Base-by-base conservation (phyloP, 2,888 invertebrate genomes). In the Xanthia icteritia region DNA sequence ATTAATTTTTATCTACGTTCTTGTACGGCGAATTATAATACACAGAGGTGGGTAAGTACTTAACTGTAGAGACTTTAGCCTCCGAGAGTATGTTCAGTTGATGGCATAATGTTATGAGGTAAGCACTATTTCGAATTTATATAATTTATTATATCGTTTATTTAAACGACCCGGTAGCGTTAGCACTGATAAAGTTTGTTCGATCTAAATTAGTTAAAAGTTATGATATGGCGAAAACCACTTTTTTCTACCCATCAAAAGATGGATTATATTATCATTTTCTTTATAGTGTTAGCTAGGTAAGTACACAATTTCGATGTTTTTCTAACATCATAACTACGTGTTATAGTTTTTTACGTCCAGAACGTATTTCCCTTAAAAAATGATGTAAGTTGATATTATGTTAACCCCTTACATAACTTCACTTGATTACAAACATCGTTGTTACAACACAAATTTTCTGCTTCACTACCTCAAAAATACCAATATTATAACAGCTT, bases 1-100 rank as follows among this genome's bases (percentile, higher is more conserved):
- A 76, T 79, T 82, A 75, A 67, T 82, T 74, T 74, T 15, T 56
- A 77, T 63, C 23, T 56, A 48, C 17, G 11, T n/a, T 51, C 27
- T 54, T 73, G 20, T 17, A 42, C 2, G 17, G 54, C 2, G 31
- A 73, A 3, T 17, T 42, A 5, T 71, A 23, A 42, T 13, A 6
- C 17, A 73, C 8, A 13, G 2, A 17, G 5, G 1, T 51, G 20
- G 8, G 20, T 31, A 31, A 31, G 31, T 23, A 51, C 51, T 51
- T 51, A 23, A 51, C 20, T 51, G 6, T 20, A 51, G 20, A 51
- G 8, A 51, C 20, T 51, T 6, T 20, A 51, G 20, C 8, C 51
- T 20, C 20, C 51, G 17, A 20, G 51, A 51, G 8, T 51, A 20
- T 51, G 20, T 51, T 51, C 6, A 51, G 51, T 51, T 23, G 23